Evolutionary conservation across 1,140 invertebrate species (phyloP).

Genomic region (Leptinotarsa lineolata): DNA sequence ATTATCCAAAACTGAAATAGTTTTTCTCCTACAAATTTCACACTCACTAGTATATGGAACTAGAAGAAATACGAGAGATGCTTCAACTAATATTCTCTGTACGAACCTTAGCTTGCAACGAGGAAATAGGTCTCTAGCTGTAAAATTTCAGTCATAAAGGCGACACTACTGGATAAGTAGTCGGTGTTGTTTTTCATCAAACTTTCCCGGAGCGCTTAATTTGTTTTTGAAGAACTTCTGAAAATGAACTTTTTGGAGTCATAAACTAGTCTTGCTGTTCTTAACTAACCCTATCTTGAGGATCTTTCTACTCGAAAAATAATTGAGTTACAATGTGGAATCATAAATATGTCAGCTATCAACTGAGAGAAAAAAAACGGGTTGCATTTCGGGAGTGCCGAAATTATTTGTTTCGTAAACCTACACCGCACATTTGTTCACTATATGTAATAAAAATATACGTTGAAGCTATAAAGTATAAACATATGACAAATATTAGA

Average conservation of each 20-base stretch:
- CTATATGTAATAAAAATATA: too few relatives aligned
- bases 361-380: neutral
- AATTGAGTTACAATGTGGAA: neutral
- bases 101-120: neutral
- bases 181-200: slow-evolving; percentile 37
- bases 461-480: too few relatives aligned
- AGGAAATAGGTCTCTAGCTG: slow-evolving; percentile 21
- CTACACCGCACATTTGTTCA: too few relatives aligned
- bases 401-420: too few relatives aligned
- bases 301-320: neutral
- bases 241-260: slow-evolving; percentile 28
- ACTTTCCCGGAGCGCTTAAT: slow-evolving; percentile 36
- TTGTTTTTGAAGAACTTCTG: slow-evolving; percentile 38
- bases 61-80: too few relatives aligned
- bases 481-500: too few relatives aligned
- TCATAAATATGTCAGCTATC: neutral
- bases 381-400: too few relatives aligned
- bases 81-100: neutral
- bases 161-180: slow-evolving; percentile 33
- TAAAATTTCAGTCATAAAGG: slow-evolving; percentile 38
- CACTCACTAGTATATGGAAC: too few relatives aligned
- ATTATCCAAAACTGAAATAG: too few relatives aligned
- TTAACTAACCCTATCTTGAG: neutral
- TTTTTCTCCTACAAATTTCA: too few relatives aligned
- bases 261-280: slow-evolving; percentile 29